Conservation (phyloP, 2,113 vertebrate species). For the Syngnathus typhle region DNA sequence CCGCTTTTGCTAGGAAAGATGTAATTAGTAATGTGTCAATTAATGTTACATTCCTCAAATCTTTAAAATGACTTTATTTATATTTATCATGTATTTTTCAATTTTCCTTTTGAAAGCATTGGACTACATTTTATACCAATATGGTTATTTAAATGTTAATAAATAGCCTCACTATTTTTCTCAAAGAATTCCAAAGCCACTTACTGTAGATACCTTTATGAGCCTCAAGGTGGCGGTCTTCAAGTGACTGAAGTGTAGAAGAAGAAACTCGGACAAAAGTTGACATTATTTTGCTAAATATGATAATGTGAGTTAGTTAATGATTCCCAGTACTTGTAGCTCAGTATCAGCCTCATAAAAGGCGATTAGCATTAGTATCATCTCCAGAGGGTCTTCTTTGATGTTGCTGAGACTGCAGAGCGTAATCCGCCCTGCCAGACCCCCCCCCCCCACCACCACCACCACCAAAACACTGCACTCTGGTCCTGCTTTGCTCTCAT, state of each 20-base stretch:
- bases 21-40: not conserved
- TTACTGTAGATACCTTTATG: not conserved
- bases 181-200: not conserved
- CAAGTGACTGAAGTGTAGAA: not conserved
- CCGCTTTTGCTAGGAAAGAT: constrained; percentile 13
- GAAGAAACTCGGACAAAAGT: not conserved
- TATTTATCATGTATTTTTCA: not conserved
- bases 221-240: not conserved
- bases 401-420: constrained; percentile 36
- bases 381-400: constrained; percentile 53
- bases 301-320: not conserved
- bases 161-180: too few relatives aligned
- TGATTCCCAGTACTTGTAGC: constrained; percentile 25
- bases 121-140: too few relatives aligned
- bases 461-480: constrained; percentile 15
- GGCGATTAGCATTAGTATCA: constrained; percentile 56
- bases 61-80: not conserved
- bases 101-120: too few relatives aligned
- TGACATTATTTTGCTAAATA: not conserved
- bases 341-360: constrained; percentile 61
- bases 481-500: constrained; percentile 25
- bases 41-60: not conserved
- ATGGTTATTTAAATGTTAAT: too few relatives aligned
- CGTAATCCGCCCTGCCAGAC: constrained; percentile 36
- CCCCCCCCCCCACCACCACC: not conserved